These are phyloP conservation scores for Acrossocheilus wenchowensis DNA, from an alignment of 2,797 vertebrate species.

Conservation along the genomic window DNA sequence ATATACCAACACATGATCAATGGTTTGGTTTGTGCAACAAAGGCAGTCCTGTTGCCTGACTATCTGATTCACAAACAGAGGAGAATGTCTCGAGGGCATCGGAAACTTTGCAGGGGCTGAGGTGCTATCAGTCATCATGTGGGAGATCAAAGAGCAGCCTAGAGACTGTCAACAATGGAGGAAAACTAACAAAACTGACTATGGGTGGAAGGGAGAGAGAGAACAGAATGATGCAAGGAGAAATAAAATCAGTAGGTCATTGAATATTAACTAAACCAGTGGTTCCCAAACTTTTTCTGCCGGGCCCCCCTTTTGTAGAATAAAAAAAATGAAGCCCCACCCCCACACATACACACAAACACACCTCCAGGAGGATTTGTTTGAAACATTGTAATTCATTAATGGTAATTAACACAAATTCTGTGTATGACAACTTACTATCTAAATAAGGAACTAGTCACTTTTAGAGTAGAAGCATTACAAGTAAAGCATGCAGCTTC, in stretches of 20 bases:
- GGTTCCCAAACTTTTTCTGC: no score
- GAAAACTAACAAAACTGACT: constrained; percentile 65
- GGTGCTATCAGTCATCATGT: constrained; percentile 70
- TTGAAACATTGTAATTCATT: no score
- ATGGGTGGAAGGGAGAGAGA: constrained; percentile 27
- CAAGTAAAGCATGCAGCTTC: no score
- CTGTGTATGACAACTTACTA: no score
- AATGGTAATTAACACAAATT: no score
- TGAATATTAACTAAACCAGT: not conserved
- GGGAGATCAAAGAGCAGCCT: constrained; percentile 73
- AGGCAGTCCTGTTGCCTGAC: constrained; percentile 61
- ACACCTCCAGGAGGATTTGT: no score
- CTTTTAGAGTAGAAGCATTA: no score
- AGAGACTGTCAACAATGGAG: constrained; percentile 66
- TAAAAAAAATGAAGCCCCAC: no score
- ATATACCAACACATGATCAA: constrained; percentile 52
- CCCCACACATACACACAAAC: no score
- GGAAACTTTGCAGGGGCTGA: constrained; percentile 51
- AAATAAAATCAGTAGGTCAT: not conserved
- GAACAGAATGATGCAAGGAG: constrained; percentile 9
- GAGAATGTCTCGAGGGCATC: constrained; percentile 56
- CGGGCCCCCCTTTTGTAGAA: no score
- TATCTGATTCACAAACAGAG: constrained; percentile 66
- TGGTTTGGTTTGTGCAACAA: constrained; percentile 56
- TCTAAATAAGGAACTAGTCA: no score